A percentile compares a stretch with the other conserved stretches of the same genome.
These are phyloP conservation scores for Tryphoninae sp. DNA, from an alignment of 2,888 invertebrate genomes.

Conservation along the genomic window DNA sequence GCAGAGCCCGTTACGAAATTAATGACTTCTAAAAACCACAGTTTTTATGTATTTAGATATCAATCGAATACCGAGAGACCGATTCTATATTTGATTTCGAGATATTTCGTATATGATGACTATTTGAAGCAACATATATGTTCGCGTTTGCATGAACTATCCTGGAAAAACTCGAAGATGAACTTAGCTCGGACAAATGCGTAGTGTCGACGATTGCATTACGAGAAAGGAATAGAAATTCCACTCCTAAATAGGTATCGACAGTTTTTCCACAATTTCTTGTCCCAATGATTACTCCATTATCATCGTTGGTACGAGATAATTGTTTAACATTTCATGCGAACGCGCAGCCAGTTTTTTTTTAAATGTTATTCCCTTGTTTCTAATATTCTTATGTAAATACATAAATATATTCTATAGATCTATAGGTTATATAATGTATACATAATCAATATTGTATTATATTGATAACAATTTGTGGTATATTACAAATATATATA, in stretches of 20 bases:
- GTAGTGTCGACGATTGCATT: slow-evolving; percentile 13
- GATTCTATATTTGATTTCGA: slow-evolving; percentile 53
- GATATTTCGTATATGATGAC: slow-evolving; percentile 56
- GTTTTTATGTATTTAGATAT: slow-evolving; percentile 28
- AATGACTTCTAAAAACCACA: slow-evolving; percentile 26
- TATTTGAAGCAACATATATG: slow-evolving; percentile 54
- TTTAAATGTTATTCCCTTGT: slow-evolving; percentile 65
- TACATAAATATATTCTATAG: slow-evolving; percentile 78
- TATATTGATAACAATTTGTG: slow-evolving; percentile 79
- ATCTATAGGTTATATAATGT: slow-evolving; percentile 77
- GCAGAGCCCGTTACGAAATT: slow-evolving; percentile 17
- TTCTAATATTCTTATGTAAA: slow-evolving; percentile 77
- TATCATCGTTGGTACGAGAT: slow-evolving; percentile 58
- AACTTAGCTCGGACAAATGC: slow-evolving; percentile 31
- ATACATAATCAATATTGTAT: slow-evolving; percentile 80
- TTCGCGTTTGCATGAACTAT: slow-evolving; percentile 67
- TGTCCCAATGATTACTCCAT: slow-evolving; percentile 56
- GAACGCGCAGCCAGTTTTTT: slow-evolving; percentile 67
- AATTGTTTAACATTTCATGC: slow-evolving; percentile 67
- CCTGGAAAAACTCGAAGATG: slow-evolving; percentile 39
- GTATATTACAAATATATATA: slow-evolving; percentile 74
- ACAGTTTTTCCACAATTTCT: slow-evolving; percentile 64
- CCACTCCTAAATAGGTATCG: slow-evolving; percentile 48
- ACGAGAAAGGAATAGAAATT: slow-evolving; percentile 21
- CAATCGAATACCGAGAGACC: slow-evolving; percentile 41